Evolutionary conservation across 2,113 vertebrate genomes (phyloP).

Genomic region (Calyptomena viridis): DNA sequence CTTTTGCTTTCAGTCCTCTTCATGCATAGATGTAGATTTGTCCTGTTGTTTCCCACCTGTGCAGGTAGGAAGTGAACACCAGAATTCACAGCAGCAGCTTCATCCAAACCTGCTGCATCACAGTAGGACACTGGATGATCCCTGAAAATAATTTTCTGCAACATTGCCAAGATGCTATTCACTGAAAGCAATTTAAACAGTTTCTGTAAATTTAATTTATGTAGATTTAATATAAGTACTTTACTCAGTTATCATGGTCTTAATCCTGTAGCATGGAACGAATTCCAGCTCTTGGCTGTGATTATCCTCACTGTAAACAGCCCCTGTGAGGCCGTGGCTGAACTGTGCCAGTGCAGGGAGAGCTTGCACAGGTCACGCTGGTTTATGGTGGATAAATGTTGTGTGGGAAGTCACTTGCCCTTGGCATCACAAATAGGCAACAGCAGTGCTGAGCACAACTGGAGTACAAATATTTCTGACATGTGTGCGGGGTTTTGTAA

Average conservation of each 20-base stretch:
- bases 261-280: not conserved
- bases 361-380: not conserved
- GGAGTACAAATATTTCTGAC: not conserved
- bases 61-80: not conserved
- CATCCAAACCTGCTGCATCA: not conserved
- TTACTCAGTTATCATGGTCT: not conserved
- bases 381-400: not conserved
- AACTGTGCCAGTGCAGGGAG: not conserved
- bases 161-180: not conserved
- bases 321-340: fast-evolving
- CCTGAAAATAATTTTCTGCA: not conserved
- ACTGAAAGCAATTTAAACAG: not conserved
- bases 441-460: not conserved
- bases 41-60: not conserved
- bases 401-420: not conserved
- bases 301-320: not conserved
- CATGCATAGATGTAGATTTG: not conserved
- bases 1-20: not conserved
- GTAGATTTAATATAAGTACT: not conserved
- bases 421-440: not conserved
- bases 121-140: not conserved
- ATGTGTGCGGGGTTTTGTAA: not conserved
- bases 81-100: not conserved
- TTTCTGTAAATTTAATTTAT: too few relatives aligned
- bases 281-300: not conserved